Evolutionary conservation across 2,888 invertebrate genomes (phyloP), one percentile per base, ranked within the genome.

Genomic region (Gortyna flavago): DNA sequence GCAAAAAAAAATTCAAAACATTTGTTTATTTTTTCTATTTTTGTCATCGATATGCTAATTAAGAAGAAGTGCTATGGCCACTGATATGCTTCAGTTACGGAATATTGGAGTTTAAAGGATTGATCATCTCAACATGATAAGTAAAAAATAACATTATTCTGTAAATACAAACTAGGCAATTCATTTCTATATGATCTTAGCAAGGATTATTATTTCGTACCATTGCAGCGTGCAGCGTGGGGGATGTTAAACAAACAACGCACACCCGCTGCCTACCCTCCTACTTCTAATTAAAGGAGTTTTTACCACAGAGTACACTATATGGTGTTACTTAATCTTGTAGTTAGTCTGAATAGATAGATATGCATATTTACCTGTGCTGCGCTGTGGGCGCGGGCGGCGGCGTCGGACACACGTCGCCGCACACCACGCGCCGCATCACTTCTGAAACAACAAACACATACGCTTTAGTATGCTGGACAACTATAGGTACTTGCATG

Each of bases 401-500:
- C 89, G 95, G 95, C 90, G 95, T 93, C 87, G 95, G 94, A 81
- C 95, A 94, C 89, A 94, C 95, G 93, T 95, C 95, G 89, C 94
- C 96, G 92, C 96, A 96, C 93, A 95, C 94, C 93, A 93, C 95
- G 90, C 96, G 96, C 92, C 96, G 96, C 96, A 96, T 96, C 93
- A 96, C 96, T 96, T 96, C 96, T 96, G 95, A 25, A 96, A 96
- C 95, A 94, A 93, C 6, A 72, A 35, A 87, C 61, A 80, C 54
- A 35, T 32, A n/a, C 35, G 13, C 54, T n/a, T 72, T 61, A 85
- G 4, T 64, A 25, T 25, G 18, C 6, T 62, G 21, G 11, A 16
- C 54, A 44, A 9, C 1, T 29, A 13, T 3, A 44, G 51, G 38
- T 66, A 7, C 41, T 13, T 41, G 13, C 35, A 2, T 25, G 25